These are phyloP conservation scores for Patiria miniata DNA, from an alignment of 35 echinoderm and acorn worm species.

Conservation along the genomic window DNA sequence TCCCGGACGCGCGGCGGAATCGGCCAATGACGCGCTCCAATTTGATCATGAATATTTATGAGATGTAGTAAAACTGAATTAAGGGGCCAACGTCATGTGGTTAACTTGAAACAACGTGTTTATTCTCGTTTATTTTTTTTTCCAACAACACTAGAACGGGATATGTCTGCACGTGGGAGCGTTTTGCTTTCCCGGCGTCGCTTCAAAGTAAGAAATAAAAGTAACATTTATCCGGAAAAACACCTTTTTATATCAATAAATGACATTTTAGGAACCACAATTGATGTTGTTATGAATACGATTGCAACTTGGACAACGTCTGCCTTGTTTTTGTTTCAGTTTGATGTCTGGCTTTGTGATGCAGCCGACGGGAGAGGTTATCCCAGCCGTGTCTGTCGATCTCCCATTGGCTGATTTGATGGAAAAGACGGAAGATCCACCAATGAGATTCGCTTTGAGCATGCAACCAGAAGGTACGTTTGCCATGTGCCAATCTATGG, in stretches of 20 bases:
- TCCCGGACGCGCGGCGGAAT: too few relatives aligned
- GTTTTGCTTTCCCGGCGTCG: neutral
- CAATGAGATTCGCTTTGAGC: conserved; percentile 1
- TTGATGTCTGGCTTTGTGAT: conserved; percentile 9
- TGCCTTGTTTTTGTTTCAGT: neutral
- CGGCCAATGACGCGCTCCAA: too few relatives aligned
- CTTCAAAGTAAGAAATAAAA: neutral
- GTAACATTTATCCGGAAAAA: too few relatives aligned
- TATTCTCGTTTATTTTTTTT: too few relatives aligned
- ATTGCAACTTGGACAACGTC: too few relatives aligned
- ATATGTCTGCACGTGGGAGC: neutral
- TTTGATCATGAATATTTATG: too few relatives aligned
- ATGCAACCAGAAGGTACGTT: neutral
- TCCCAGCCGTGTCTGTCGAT: conserved; percentile 12
- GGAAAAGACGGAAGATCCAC: conserved; percentile 14
- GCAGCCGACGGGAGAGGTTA: neutral
- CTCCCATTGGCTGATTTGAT: conserved; percentile 22
- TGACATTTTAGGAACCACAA: too few relatives aligned
- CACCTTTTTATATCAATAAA: too few relatives aligned
- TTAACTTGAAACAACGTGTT: too few relatives aligned
- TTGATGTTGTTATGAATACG: too few relatives aligned
- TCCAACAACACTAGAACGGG: conserved; percentile 1
- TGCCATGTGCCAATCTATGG: neutral
- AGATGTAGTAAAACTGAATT: too few relatives aligned
- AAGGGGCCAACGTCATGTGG: too few relatives aligned